Evolutionary conservation across 2,888 invertebrate species (phyloP).

Genomic region (Acanthacorydalis orientalis): DNA sequence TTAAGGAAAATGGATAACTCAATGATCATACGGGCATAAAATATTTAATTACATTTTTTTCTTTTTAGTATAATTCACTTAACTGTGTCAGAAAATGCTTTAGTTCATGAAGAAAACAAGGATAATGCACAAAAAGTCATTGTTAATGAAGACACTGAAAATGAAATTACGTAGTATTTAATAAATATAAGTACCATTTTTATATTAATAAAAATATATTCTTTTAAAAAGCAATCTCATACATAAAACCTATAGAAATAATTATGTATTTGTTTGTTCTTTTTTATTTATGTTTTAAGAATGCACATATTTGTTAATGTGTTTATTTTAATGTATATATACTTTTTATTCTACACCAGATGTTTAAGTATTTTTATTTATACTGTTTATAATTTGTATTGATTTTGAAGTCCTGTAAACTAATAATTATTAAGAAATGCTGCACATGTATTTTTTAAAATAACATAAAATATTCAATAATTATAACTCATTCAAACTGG

Average conservation of each 20-base stretch:
- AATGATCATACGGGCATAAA: conserved; percentile 1
- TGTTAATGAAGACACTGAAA: not conserved
- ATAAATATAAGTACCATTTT: not conserved
- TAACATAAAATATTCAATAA: no score
- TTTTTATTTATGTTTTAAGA: no score
- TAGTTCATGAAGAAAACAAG: conserved; percentile 13
- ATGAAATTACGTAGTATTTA: not conserved
- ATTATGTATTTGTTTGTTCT: no score
- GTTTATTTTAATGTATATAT: not conserved
- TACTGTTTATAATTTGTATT: no score
- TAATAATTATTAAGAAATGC: no score
- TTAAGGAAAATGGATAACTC: not conserved
- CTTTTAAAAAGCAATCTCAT: not conserved
- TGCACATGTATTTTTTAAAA: no score
- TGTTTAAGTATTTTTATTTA: no score
- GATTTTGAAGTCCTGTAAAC: no score
- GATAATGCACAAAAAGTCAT: not conserved
- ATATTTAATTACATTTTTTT: not conserved
- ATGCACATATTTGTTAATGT: not conserved
- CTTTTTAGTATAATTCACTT: conserved; percentile 14
- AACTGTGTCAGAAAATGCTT: conserved; percentile 9
- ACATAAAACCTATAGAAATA: not conserved
- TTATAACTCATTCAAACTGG: no score
- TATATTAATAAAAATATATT: not conserved
- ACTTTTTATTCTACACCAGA: no score